phyloP scores from a whole-genome alignment of 2,113 vertebrate species.

The Sus scrofa region T2T-Sscrofa CM000820.6:133568001-133568500 shows the following conservation, averaged over 20 bases:
- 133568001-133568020: background rate
- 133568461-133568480: slow-evolving; percentile 79
- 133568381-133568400: background rate
- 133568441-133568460: slow-evolving; percentile 77
- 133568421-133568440: slow-evolving; percentile 46
- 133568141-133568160: slow-evolving; percentile 81
- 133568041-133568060: slow-evolving; percentile 47
- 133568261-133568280: background rate
- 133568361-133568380: too few relatives aligned
- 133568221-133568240: slow-evolving; percentile 79
- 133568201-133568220: slow-evolving; percentile 86
- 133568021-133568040: background rate
- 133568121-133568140: slow-evolving; percentile 73
- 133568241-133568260: slow-evolving; percentile 62
- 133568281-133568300: background rate
- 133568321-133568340: accelerated
- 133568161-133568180: slow-evolving; percentile 85
- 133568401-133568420: background rate
- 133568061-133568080: background rate
- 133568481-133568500: slow-evolving; percentile 73
- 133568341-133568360: background rate
- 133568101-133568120: slow-evolving; percentile 72
- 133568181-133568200: slow-evolving; percentile 81
- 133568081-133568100: slow-evolving; percentile 31
- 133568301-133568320: background rate